These are phyloP conservation scores for Temnothorax unifasciatus DNA, from an alignment of 2,888 invertebrate species.

Conservation along the genomic window DNA sequence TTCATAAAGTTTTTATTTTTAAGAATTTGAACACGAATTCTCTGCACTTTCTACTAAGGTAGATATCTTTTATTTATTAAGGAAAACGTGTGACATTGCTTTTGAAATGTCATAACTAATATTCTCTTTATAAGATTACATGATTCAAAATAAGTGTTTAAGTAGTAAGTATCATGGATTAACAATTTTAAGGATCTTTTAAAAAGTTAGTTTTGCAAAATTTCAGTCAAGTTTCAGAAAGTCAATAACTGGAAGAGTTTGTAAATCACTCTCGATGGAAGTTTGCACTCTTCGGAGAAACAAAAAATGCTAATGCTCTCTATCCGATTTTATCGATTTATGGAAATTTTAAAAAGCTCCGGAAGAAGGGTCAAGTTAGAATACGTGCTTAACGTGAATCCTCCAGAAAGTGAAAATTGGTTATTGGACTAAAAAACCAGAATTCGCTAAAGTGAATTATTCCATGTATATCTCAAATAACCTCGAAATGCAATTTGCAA, in stretches of 20 bases:
- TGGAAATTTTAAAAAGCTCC: constrained; percentile 40
- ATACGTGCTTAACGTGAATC: neutral
- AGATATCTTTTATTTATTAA: neutral
- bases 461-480: neutral
- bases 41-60: neutral
- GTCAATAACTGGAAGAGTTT: constrained; percentile 23
- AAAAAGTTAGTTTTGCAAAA: constrained; percentile 32
- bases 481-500: neutral
- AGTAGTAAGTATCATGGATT: neutral
- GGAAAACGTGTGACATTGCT: neutral
- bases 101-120: neutral
- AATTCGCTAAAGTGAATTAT: neutral
- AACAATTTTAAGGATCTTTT: neutral
- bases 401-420: neutral
- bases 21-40: neutral
- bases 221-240: constrained; percentile 37
- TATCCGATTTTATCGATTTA: constrained; percentile 46
- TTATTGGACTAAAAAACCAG: neutral
- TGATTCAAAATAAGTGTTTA: neutral
- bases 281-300: constrained; percentile 15
- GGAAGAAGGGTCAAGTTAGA: constrained; percentile 9
- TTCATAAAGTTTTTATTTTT: constrained; percentile 7
- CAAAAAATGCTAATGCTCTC: constrained; percentile 38
- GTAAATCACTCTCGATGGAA: constrained; percentile 29
- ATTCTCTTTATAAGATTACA: neutral